Percentiles rank a stretch among this genome's conserved stretches.
These are phyloP conservation scores for Zaprionus lachaisei DNA, from an alignment of 1,140 invertebrate species.

Conservation along the genomic window DNA sequence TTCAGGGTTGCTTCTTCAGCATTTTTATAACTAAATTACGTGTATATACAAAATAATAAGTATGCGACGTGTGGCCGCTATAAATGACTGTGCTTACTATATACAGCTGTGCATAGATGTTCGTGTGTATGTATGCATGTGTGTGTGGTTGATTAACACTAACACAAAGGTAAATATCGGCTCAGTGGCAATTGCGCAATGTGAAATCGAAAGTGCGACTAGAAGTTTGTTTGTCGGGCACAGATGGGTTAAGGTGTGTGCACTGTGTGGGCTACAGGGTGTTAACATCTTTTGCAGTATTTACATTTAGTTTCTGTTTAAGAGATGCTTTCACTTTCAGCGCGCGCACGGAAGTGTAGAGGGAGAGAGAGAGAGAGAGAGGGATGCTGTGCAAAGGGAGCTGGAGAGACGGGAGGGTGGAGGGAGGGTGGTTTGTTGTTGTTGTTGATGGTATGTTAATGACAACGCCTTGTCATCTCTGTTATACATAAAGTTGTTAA, in stretches of 20 bases:
- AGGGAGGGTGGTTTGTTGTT: neutral
- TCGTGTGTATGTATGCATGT: constrained; percentile 1
- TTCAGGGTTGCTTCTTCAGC: constrained; percentile 36
- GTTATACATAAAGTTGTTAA: constrained; percentile 27
- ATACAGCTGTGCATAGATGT: constrained; percentile 21
- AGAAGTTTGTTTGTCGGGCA: constrained; percentile 35
- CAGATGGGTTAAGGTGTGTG: constrained; percentile 22
- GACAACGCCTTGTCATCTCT: constrained; percentile 37
- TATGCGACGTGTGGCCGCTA: constrained; percentile 67
- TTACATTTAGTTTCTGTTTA: constrained; percentile 53
- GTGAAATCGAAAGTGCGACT: constrained; percentile 46
- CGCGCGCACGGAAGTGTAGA: constrained; percentile 23
- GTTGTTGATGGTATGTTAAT: neutral
- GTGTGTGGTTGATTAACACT: neutral
- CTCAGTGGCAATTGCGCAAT: constrained; percentile 31
- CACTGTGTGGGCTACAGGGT: constrained; percentile 8
- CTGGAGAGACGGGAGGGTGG: too few species aligned
- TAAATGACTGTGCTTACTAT: constrained; percentile 51
- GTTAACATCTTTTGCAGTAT: constrained; percentile 37
- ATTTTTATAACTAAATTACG: constrained; percentile 41
- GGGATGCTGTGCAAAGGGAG: constrained; percentile 6
- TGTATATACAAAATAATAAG: constrained; percentile 64
- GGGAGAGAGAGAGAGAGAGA: neutral
- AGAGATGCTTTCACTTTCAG: constrained; percentile 73
- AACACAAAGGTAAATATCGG: constrained; percentile 30